Conservation (phyloP, 2,888 invertebrate species). For the Odontothrips loti region DNA sequence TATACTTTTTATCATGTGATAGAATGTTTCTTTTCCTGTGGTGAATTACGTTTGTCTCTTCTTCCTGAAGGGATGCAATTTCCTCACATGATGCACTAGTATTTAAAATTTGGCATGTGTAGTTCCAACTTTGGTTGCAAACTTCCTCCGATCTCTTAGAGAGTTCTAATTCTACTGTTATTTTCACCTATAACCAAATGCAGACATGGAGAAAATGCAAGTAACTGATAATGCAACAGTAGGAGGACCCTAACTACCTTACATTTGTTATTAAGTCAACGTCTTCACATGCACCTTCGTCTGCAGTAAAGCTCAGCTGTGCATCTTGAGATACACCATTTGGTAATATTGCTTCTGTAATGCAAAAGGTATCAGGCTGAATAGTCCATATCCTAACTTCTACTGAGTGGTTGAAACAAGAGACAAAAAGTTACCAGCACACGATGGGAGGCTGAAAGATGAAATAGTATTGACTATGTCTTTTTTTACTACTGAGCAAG, state of each 20-base stretch:
- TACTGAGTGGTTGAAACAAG: too few relatives aligned
- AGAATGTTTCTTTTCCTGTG: slow-evolving; percentile 27
- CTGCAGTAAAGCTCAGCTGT: slow-evolving; percentile 47
- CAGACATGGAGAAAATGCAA: background rate
- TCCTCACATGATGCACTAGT: slow-evolving; percentile 34
- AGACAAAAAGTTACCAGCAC: background rate
- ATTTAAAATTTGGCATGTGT: background rate
- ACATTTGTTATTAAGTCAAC: slow-evolving; percentile 46
- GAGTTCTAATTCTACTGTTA: background rate
- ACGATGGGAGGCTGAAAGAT: background rate
- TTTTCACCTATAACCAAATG: background rate
- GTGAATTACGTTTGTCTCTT: slow-evolving; percentile 32
- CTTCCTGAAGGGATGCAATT: slow-evolving; percentile 31
- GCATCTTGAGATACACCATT: slow-evolving; percentile 51
- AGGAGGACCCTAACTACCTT: slow-evolving; percentile 33
- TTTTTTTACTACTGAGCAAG: background rate
- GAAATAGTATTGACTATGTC: background rate
- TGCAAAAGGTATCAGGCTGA: slow-evolving; percentile 28
- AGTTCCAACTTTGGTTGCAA: background rate
- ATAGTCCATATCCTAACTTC: too few relatives aligned
- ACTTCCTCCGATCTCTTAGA: background rate
- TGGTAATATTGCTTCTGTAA: slow-evolving; percentile 50
- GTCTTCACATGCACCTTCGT: slow-evolving; percentile 48
- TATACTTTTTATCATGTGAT: background rate
- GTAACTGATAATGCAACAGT: background rate